Percentiles rank a stretch among this genome's conserved stretches.
Conservation (phyloP, 2,797 vertebrate genomes). For the Phrynocephalus guinanensis region DNA sequence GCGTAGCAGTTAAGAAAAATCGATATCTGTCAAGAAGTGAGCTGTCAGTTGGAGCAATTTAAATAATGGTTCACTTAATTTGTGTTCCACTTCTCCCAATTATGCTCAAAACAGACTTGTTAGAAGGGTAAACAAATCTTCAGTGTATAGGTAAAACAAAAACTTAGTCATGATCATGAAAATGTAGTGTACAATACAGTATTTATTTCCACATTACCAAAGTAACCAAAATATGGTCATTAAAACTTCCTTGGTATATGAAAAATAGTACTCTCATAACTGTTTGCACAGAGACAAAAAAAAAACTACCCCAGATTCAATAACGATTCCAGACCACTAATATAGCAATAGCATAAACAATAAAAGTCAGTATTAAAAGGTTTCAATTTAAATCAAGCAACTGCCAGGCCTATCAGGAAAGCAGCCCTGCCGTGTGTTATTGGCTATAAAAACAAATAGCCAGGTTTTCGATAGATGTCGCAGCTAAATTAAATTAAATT, state of each 20-base stretch:
- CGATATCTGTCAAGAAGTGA: neutral
- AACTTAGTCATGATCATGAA: neutral
- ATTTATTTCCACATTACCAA: neutral
- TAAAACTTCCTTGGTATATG: neutral
- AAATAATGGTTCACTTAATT: neutral
- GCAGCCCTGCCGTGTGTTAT: no score
- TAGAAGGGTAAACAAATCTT: neutral
- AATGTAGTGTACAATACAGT: neutral
- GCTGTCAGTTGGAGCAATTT: neutral
- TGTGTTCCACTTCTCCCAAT: neutral
- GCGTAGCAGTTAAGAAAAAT: neutral
- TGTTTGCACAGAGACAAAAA: neutral
- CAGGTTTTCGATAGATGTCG: no score
- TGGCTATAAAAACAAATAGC: no score
- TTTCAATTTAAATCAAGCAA: no score
- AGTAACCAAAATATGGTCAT: neutral
- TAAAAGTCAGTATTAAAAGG: no score
- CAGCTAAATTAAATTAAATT: neutral
- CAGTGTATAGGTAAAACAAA: neutral
- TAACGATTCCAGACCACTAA: neutral
- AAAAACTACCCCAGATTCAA: neutral
- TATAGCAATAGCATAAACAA: neutral
- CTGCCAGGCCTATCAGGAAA: no score
- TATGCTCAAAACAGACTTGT: neutral
- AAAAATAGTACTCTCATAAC: neutral